Percentiles rank a stretch among this genome's conserved stretches.
Evolutionary conservation across 2,797 vertebrate species (phyloP).

Genomic region (Clarias platycephalus): DNA sequence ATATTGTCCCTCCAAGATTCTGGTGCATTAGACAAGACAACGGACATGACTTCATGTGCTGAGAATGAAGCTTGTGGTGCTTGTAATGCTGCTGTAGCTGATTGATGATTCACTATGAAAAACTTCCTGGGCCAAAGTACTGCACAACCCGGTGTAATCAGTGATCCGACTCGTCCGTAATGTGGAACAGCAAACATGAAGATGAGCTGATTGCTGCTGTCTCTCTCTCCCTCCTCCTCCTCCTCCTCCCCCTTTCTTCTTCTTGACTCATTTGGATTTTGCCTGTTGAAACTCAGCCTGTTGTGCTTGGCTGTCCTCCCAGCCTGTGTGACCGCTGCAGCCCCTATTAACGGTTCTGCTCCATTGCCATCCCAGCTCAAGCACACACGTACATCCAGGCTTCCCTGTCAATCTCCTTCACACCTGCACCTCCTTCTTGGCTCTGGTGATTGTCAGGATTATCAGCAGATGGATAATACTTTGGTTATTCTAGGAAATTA

Average conservation of each 20-base stretch:
- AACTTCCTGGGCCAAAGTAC: neutral
- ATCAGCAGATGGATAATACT: neutral
- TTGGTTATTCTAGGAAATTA: neutral
- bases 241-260: neutral
- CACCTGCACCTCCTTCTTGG: neutral
- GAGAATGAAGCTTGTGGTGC: neutral
- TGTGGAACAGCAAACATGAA: neutral
- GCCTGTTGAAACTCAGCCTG: slow-evolving; percentile 46
- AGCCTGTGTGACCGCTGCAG: slow-evolving; percentile 39
- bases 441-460: neutral
- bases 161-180: neutral
- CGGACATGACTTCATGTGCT: neutral
- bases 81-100: neutral
- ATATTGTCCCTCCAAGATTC: too few relatives aligned
- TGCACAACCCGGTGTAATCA: neutral
- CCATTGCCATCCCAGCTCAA: slow-evolving; percentile 21
- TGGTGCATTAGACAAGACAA: too few relatives aligned
- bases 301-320: slow-evolving; percentile 53
- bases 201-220: neutral
- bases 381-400: neutral
- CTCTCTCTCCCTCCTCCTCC: neutral
- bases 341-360: slow-evolving; percentile 48
- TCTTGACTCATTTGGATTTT: slow-evolving; percentile 12
- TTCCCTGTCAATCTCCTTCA: slow-evolving; percentile 19
- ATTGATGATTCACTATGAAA: neutral